Evolutionary conservation across 2,797 vertebrate species (phyloP).

Genomic region (Eupleurogrammus muticus): DNA sequence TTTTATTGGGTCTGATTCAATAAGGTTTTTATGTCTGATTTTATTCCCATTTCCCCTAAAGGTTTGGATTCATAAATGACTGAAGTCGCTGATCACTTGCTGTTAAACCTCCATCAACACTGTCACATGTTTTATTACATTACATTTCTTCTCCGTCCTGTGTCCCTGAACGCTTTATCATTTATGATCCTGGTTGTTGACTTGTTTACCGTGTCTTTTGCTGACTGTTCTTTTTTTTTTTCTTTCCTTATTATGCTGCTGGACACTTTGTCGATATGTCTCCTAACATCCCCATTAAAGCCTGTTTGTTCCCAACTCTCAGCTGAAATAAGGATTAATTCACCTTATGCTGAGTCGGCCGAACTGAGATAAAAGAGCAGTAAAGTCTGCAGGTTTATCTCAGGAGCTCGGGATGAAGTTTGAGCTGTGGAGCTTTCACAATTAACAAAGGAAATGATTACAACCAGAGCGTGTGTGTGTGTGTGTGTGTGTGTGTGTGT

Average conservation of each 20-base stretch:
- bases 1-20: too few relatives aligned
- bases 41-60: neutral
- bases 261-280: neutral
- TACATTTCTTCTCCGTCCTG: neutral
- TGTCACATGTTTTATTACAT: neutral
- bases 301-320: neutral
- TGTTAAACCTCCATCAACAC: neutral
- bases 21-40: too few relatives aligned
- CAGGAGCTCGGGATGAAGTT: neutral
- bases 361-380: neutral
- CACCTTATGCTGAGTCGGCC: constrained; percentile 3
- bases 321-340: neutral
- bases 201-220: neutral
- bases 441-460: too few relatives aligned
- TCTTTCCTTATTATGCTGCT: too few relatives aligned
- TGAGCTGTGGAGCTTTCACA: too few relatives aligned
- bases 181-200: neutral
- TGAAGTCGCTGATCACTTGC: neutral
- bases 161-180: neutral
- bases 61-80: neutral
- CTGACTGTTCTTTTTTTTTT: neutral
- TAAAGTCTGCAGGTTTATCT: neutral
- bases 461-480: too few relatives aligned
- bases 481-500: too few relatives aligned
- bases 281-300: neutral